These are phyloP conservation scores for Liopterus haemorrhoidalis DNA, from an alignment of 2,888 invertebrate genomes.

Conservation along the genomic window DNA sequence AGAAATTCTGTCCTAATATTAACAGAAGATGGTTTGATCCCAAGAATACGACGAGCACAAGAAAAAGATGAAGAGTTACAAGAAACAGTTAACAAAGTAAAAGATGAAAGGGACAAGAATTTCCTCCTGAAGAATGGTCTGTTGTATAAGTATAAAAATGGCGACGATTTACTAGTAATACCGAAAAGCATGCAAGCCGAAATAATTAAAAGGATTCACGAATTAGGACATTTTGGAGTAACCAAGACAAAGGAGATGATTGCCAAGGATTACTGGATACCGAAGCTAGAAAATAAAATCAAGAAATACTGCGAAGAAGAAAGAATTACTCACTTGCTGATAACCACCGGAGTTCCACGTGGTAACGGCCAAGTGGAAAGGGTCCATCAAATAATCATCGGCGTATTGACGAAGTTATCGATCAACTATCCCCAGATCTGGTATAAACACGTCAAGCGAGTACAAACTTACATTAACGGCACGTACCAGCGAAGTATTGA, in stretches of 20 bases:
- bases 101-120: constrained; percentile 20
- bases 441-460: constrained; percentile 16
- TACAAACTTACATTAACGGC: constrained; percentile 17
- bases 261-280: constrained; percentile 19
- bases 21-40: too few relatives aligned
- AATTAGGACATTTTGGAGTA: constrained; percentile 24
- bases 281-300: constrained; percentile 20
- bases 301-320: constrained; percentile 16
- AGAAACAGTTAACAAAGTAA: constrained; percentile 20
- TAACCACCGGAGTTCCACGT: constrained; percentile 20
- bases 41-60: constrained; percentile 14
- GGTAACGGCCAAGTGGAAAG: constrained; percentile 26
- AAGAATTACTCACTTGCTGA: constrained; percentile 17
- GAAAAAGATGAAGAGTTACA: constrained; percentile 22
- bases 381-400: constrained; percentile 22
- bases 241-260: constrained; percentile 21
- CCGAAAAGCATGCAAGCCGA: constrained; percentile 22
- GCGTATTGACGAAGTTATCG: constrained; percentile 22
- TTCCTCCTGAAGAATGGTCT: constrained; percentile 19
- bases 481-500: constrained; percentile 19
- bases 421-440: constrained; percentile 15
- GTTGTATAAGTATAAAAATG: constrained; percentile 14
- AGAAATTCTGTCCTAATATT: too few relatives aligned
- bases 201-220: constrained; percentile 14
- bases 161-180: constrained; percentile 15